Conservation (phyloP, 2,797 vertebrate species). For the Parauchenoglanis punctatus region DNA sequence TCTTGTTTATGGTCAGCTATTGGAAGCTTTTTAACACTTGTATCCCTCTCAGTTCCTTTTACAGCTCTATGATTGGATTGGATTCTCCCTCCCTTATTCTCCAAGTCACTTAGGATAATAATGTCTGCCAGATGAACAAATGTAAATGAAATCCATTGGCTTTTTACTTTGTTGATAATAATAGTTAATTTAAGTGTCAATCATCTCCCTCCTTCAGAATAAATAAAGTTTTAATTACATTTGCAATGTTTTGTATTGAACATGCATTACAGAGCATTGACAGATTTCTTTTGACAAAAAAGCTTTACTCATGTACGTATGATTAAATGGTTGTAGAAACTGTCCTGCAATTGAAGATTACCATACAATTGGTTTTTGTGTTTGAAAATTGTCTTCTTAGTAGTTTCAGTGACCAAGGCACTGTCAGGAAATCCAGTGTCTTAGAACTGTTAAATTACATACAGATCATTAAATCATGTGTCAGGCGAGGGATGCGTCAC, state of each 20-base stretch:
- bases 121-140: conserved; percentile 1
- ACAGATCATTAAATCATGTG: conserved; percentile 7
- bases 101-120: background rate
- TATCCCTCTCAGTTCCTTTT: background rate
- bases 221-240: background rate
- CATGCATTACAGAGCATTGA: background rate
- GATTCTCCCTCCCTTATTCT: background rate
- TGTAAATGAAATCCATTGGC: background rate
- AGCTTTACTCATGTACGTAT: background rate
- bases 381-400: background rate
- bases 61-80: background rate
- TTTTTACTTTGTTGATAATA: background rate
- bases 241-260: background rate
- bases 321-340: background rate
- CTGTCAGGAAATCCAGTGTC: background rate
- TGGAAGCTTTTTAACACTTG: background rate
- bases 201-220: no score
- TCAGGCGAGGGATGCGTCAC: background rate
- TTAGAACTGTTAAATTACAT: background rate
- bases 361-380: background rate
- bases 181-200: background rate
- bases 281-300: background rate
- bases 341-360: background rate
- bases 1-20: background rate
- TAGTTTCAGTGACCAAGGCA: background rate